Evolutionary conservation across 2,888 invertebrate genomes (phyloP).

Genomic region (Silvanus unidentatus): DNA sequence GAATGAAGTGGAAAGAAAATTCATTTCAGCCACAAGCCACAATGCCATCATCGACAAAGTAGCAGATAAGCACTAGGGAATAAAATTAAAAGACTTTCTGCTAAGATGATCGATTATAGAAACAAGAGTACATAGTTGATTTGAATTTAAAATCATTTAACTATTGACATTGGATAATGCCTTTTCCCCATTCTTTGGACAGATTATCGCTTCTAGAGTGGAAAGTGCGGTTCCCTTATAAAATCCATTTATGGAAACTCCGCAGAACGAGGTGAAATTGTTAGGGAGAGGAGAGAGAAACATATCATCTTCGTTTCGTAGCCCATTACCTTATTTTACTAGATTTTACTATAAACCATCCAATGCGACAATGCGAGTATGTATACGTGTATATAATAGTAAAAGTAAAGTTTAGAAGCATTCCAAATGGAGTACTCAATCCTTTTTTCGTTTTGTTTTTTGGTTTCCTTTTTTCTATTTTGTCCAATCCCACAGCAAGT

Average conservation of each 20-base stretch:
- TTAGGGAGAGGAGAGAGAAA: no score
- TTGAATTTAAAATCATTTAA: conserved; percentile 44
- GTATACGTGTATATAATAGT: no score
- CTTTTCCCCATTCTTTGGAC: conserved; percentile 31
- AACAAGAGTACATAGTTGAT: conserved; percentile 39
- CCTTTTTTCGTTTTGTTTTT: no score
- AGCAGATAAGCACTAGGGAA: conserved; percentile 43
- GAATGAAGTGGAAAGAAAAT: conserved; percentile 18
- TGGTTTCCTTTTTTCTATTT: no score
- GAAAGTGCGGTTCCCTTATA: conserved; percentile 37
- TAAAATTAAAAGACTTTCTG: conserved; percentile 52
- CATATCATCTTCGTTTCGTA: not conserved
- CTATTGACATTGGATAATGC: conserved; percentile 40
- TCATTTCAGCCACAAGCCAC: conserved; percentile 26
- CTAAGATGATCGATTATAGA: conserved; percentile 60
- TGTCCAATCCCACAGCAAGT: no score
- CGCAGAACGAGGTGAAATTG: no score
- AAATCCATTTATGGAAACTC: conserved; percentile 39
- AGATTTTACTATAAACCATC: no score
- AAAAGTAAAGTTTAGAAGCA: no score
- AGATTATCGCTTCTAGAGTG: conserved; percentile 40
- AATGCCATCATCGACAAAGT: conserved; percentile 26
- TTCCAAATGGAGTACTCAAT: no score
- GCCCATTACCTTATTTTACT: not conserved
- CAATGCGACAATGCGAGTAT: no score